Evolutionary conservation across 2,797 vertebrate species (phyloP).

Genomic region (Coregonus suidteri): DNA sequence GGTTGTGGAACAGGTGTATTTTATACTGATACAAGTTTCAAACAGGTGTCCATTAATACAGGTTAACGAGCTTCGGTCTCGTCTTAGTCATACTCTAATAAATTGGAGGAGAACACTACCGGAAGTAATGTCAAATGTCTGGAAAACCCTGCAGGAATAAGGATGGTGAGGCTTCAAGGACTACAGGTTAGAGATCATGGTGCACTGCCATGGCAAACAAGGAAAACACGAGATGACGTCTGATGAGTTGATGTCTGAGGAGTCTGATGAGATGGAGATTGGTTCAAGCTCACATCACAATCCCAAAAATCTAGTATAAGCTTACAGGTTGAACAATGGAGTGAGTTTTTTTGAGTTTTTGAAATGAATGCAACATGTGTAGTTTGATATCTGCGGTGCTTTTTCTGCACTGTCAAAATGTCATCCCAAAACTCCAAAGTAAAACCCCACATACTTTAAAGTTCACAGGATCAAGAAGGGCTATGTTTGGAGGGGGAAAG

Average conservation of each 20-base stretch:
- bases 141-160: background rate
- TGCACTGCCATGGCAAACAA: background rate
- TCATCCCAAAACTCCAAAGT: background rate
- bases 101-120: background rate
- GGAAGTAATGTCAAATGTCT: background rate
- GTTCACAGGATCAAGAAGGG: background rate
- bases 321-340: background rate
- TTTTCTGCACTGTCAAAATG: background rate
- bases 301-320: background rate
- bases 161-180: background rate
- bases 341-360: background rate
- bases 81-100: background rate
- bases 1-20: too few species aligned
- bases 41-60: too few species aligned
- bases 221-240: background rate
- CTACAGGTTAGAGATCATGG: background rate
- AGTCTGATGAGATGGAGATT: background rate
- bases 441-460: background rate
- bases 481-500: background rate
- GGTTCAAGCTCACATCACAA: background rate
- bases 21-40: too few species aligned
- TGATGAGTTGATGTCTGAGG: background rate
- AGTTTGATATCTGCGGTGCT: background rate
- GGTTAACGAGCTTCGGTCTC: too few species aligned
- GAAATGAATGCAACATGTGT: background rate